phyloP scores from a whole-genome alignment of 1,140 invertebrate genomes.

The Psix sp. region DNA sequence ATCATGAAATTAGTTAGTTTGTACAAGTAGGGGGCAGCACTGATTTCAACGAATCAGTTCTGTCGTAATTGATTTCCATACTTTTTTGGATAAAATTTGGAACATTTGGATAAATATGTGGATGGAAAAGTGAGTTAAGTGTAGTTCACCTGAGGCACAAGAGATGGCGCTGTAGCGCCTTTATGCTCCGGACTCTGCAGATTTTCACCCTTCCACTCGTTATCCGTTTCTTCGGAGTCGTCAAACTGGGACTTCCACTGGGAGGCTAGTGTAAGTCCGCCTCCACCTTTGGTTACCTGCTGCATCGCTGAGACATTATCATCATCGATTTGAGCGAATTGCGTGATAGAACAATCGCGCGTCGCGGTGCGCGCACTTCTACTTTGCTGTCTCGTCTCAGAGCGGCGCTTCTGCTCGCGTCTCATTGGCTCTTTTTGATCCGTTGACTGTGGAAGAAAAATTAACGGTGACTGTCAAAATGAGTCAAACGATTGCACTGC shows the following conservation, averaged over 20 bases:
- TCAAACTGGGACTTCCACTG: constrained; percentile 97
- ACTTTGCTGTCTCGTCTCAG: constrained; percentile 66
- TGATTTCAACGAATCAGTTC: no score
- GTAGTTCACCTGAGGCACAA: constrained; percentile 70
- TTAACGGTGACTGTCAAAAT: background rate
- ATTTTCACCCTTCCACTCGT: constrained; percentile 92
- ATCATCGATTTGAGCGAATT: constrained; percentile 95
- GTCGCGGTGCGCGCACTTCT: constrained; percentile 69
- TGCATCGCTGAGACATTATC: constrained; percentile 92
- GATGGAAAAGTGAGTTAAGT: no score
- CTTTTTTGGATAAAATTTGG: background rate
- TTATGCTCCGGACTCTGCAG: constrained; percentile 84
- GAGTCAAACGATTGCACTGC: background rate
- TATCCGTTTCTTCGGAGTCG: constrained; percentile 94
- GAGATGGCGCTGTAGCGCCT: constrained; percentile 60
- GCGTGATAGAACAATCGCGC: constrained; percentile 84
- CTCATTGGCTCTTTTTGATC: constrained; percentile 74
- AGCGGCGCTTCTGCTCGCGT: constrained; percentile 72
- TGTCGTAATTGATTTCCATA: background rate
- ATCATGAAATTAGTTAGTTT: background rate
- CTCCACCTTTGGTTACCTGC: constrained; percentile 86
- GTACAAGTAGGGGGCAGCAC: no score
- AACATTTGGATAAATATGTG: background rate
- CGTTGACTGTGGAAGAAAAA: constrained; percentile 63
- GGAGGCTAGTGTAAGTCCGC: constrained; percentile 88